Base-by-base conservation (phyloP, 2,797 vertebrate genomes). In the Bradypodion ventrale region DNA sequence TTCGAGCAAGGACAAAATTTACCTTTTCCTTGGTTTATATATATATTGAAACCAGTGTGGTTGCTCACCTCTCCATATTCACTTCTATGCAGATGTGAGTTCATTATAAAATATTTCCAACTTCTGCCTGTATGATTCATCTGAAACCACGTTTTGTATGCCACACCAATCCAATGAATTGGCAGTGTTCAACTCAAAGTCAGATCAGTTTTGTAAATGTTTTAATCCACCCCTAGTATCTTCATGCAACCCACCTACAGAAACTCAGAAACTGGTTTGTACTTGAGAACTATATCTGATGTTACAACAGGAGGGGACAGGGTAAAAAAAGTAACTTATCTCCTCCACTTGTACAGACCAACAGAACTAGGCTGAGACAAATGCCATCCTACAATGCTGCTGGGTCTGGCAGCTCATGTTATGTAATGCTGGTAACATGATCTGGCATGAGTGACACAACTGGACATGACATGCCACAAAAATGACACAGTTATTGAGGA, bases 201-300 rank as follows among this genome's bases (percentile, higher is more conserved):
- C 52, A 35, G 52, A 75, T 12, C 46, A 7, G 49, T 12, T 49
- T 49, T 75, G 49, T 75, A n/a, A n/a, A n/a, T n/a, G n/a, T n/a
- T n/a, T n/a, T n/a, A n/a, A 52, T 44, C 81, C 66, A 69, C 35
- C 60, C 0, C 85, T 70, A 63, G 37, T 77, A 77, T 87, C 80
- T 63, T 7, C 0, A 0, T 72, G 74, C 74, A 85, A 74, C 73
- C 35, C 52, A 76, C 68, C 23, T 63, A 80, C 46, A 74, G 6
- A 66, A 29, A 88, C 63, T 74, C 25, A 1, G 2, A 3, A 23
- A 49, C 69, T 60, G 65, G n/a, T 73, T 29, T 46, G 15, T 42
- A 40, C 1, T 80, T 83, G 70, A 69, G 29, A 75, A 74, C 35
- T 66, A 0, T 0, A 5, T 0, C 0, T 0, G 1, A 42, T 70